Base-by-base conservation (phyloP, 2,888 invertebrate species). In the Agrilus biguttatus region DNA sequence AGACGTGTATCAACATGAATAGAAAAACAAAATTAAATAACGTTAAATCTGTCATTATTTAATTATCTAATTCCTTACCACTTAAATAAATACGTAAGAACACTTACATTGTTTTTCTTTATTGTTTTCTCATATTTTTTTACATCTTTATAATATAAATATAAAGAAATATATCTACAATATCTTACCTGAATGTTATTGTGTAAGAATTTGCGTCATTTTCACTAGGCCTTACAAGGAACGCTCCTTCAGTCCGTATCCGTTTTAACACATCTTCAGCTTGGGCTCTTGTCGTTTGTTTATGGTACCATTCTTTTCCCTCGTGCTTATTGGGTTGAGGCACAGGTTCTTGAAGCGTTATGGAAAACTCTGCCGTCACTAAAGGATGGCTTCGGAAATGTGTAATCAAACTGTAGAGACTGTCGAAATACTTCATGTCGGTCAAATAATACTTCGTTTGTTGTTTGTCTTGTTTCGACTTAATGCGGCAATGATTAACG, bases 241-340 rank as follows among this genome's bases (percentile, higher is more conserved):
- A 98, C 1, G 96, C 92, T 0, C 97, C 97, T 60, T 97, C 92
- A 5, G 79, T 79, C 45, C 82, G 81, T 33, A 89, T 78, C 52
- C 85, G 77, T 50, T 83, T 81, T 45, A 98, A 67, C 62, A 91
- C 75, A 51, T 92, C 88, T 63, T 98, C 95, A 0, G 95, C 90
- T 51, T 84, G 79, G 8, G 77, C 74, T 46, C 92, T 75, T 14
- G 81, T 80, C 51, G 89, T 83, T 41, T 78, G 75, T 2, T 83
- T 76, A 59, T 90, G 89, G 70, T 84, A 96, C 95, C 95, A 96
- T 53, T 86, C 87, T 67, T 88, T 86, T 44, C 80, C 84, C 62
- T 92, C 91, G 56, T 96, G 95, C 59, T 89, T 88, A 59, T 87
- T 89, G 14, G 92, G 92, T 62, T 93, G 95, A 0, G 95, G 95